Conservation (phyloP, 2,797 vertebrate species). For the Ctenopoma multispine region DNA sequence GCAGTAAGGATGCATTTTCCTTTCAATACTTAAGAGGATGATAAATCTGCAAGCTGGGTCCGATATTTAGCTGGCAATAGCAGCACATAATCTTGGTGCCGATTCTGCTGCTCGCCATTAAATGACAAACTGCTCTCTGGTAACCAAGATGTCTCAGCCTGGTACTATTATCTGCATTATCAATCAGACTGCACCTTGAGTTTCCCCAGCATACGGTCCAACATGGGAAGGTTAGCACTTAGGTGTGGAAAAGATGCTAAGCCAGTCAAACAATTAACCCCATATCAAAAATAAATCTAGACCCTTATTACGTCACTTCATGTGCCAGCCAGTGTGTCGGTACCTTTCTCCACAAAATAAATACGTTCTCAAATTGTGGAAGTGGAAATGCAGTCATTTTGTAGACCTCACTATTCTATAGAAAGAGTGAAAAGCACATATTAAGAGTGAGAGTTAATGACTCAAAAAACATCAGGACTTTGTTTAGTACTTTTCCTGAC, state of each 20-base stretch:
- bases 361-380: slow-evolving; percentile 50
- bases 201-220: slow-evolving; percentile 43
- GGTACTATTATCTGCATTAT: slow-evolving; percentile 24
- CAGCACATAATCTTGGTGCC: slow-evolving; percentile 41
- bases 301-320: slow-evolving; percentile 46
- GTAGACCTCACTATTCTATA: too few species aligned
- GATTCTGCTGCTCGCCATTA: slow-evolving; percentile 33
- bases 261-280: slow-evolving; percentile 79
- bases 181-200: slow-evolving; percentile 32
- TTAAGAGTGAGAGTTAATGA: slow-evolving; percentile 10
- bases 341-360: slow-evolving; percentile 50
- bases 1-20: slow-evolving; percentile 58
- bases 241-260: slow-evolving; percentile 67
- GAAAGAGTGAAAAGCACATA: background rate
- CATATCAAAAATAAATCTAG: slow-evolving; percentile 68
- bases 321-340: slow-evolving; percentile 58
- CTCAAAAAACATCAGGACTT: too few species aligned
- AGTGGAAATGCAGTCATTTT: slow-evolving; percentile 35
- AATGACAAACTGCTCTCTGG: slow-evolving; percentile 45
- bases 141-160: slow-evolving; percentile 15
- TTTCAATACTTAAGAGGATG: slow-evolving; percentile 59
- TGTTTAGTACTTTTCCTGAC: too few species aligned
- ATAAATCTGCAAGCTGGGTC: slow-evolving; percentile 60
- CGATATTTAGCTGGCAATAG: slow-evolving; percentile 44
- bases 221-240: slow-evolving; percentile 64